Conservation (phyloP, 1,140 invertebrate genomes). For the Formica exsecta region DNA sequence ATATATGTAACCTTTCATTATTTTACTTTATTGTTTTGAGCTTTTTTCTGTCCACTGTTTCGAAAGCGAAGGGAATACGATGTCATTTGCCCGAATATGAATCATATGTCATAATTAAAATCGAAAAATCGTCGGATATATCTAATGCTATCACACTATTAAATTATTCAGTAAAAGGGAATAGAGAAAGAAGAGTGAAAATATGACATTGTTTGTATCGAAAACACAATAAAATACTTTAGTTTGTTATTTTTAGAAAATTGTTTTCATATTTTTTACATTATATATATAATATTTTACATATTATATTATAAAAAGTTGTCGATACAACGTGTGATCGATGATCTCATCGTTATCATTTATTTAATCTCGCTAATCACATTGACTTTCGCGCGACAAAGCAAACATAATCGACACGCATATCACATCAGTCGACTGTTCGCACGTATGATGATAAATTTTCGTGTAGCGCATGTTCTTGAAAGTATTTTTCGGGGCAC, state of each 20-base stretch:
- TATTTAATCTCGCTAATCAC: slow-evolving; percentile 4
- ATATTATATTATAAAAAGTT: slow-evolving; percentile 47
- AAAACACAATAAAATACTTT: slow-evolving; percentile 50
- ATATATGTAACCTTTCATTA: slow-evolving; percentile 39
- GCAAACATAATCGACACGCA: slow-evolving; percentile 52
- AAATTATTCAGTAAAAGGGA: neutral
- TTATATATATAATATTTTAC: slow-evolving; percentile 2
- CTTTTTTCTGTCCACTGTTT: neutral
- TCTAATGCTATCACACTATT: neutral
- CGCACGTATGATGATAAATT: slow-evolving; percentile 73
- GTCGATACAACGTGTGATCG: slow-evolving; percentile 10
- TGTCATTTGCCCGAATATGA: neutral
- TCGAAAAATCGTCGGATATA: neutral
- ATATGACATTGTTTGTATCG: neutral
- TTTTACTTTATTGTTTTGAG: slow-evolving; percentile 46
- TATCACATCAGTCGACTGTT: slow-evolving; percentile 55
- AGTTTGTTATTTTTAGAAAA: slow-evolving; percentile 36
- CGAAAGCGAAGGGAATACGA: neutral
- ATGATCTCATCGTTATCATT: slow-evolving; percentile 1
- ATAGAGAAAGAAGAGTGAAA: neutral
- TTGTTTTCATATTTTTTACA: slow-evolving; percentile 47
- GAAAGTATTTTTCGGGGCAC: slow-evolving; percentile 64
- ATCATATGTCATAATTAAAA: neutral
- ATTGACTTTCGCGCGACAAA: slow-evolving; percentile 27
- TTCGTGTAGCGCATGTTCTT: slow-evolving; percentile 39